These are phyloP conservation scores for Dolichotis patagonum DNA, from an alignment of 2,113 vertebrate species.

Conservation along the genomic window DNA sequence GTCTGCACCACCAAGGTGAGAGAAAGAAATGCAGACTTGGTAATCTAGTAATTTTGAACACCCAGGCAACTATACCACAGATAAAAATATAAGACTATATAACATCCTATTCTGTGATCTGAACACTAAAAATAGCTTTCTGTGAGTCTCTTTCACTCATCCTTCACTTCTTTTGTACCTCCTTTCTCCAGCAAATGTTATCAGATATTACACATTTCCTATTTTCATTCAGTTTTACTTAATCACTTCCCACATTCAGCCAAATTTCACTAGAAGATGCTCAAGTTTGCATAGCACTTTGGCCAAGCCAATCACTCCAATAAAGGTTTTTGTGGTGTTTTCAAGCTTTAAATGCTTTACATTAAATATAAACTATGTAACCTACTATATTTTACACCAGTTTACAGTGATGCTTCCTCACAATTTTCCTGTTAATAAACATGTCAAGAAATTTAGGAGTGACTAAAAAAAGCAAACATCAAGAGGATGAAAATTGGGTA, in stretches of 20 bases:
- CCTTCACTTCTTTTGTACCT: constrained; percentile 24
- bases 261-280: constrained; percentile 21
- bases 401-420: constrained; percentile 10
- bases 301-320: constrained; percentile 22
- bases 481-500: not conserved
- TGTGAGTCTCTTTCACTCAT: not conserved
- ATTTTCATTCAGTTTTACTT: constrained; percentile 62
- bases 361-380: not conserved
- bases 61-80: not conserved
- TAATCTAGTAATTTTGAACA: constrained; percentile 22
- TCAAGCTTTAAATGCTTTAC: not conserved
- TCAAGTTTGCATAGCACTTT: constrained; percentile 56
- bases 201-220: constrained; percentile 12
- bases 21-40: constrained; percentile 38
- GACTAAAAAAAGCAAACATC: not conserved
- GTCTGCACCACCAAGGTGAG: constrained; percentile 53
- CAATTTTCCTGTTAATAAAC: constrained; percentile 2
- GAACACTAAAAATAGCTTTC: constrained; percentile 18
- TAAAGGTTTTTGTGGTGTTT: not conserved
- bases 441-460: constrained; percentile 37
- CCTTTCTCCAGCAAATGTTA: constrained; percentile 39
- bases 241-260: constrained; percentile 53
- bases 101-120: not conserved
- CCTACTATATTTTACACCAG: not conserved
- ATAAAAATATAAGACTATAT: not conserved